Base-by-base conservation (phyloP, 2,888 invertebrate genomes). In the Galerucella pusilla region DNA sequence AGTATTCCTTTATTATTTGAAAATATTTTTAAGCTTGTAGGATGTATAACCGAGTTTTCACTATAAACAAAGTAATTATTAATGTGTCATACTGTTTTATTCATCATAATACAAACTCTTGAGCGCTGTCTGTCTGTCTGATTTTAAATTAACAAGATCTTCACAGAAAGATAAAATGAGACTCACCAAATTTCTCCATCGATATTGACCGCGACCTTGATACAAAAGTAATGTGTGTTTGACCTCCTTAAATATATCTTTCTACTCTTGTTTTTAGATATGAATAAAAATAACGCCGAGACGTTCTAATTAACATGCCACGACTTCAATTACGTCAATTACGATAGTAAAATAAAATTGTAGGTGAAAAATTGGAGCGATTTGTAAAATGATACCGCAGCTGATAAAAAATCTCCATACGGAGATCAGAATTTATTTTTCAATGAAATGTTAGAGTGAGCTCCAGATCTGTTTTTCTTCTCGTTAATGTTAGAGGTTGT, bases 171-270 rank as follows among this genome's bases (percentile, higher is more conserved):
- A 52, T 25, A 28, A 61, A 57, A 57, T 12, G 57, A 68, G 11
- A 14, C 10, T 28, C 10, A 68, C 45, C 45, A 16, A 68, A 68
- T 73, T 76, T 64, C 70, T 68, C 70, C 49, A 2, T 61, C 14
- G 16, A 28, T 35, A 61, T 54, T 12, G 12, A 54, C 71, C 28
- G 45, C 68, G 68, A 71, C 73, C 74, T 74, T 74, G 68, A 71
- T 71, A 69, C 68, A 71, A 74, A 65, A 74, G 68, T 70, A 73
- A 73, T 28, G 59, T 66, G 76, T 75, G 46, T 68, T 12, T 54
- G 54, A 68, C 68, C 68, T 54, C 57, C 54, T 68, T 68, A 49
- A 9, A 68, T 9, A 57, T 7, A 52, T 54, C 35, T 16, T 35
- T 28, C 12, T 35, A 35, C 35, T 57, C 57, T 57, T 57, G 66